A percentile compares a stretch with the other conserved stretches of the same genome.
phyloP scores from a whole-genome alignment of 2,888 invertebrate genomes.

The Apoda limacodes region DNA sequence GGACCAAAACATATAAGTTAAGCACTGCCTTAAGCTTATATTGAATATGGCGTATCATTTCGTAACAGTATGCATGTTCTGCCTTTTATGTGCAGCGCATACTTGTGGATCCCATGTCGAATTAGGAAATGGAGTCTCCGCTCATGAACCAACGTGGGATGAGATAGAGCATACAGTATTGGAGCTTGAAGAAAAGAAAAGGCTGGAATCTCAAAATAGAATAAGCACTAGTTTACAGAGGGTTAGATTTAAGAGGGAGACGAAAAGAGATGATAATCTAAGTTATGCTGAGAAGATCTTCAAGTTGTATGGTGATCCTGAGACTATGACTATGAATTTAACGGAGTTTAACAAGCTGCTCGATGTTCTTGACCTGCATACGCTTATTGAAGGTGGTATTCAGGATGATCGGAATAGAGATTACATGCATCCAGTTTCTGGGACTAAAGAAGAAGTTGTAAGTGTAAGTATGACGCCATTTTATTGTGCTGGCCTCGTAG shows the following conservation, averaged over 20 bases:
- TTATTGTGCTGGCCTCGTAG: no score
- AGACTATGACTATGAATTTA: slow-evolving; percentile 71
- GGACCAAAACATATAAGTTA: slow-evolving; percentile 9
- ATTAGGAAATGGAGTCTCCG: slow-evolving; percentile 27
- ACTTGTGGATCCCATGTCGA: slow-evolving; percentile 80
- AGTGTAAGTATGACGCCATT: slow-evolving; percentile 50
- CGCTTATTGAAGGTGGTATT: slow-evolving; percentile 54
- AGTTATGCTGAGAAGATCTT: slow-evolving; percentile 77
- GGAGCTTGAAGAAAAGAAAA: slow-evolving; percentile 34
- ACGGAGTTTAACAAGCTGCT: slow-evolving; percentile 79
- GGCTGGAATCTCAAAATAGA: slow-evolving; percentile 25
- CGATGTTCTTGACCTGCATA: slow-evolving; percentile 66
- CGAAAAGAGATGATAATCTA: slow-evolving; percentile 49
- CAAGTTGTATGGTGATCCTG: slow-evolving; percentile 73
- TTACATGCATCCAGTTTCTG: slow-evolving; percentile 32
- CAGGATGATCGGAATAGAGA: slow-evolving; percentile 32
- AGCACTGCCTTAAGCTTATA: slow-evolving; percentile 22
- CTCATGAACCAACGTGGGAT: slow-evolving; percentile 29
- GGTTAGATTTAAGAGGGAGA: slow-evolving; percentile 18
- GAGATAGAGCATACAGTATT: slow-evolving; percentile 27
- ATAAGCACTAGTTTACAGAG: slow-evolving; percentile 41
- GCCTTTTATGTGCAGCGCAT: slow-evolving; percentile 82
- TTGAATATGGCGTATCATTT: slow-evolving; percentile 64
- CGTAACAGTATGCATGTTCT: slow-evolving; percentile 86
- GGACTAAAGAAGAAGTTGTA: slow-evolving; percentile 38